Conservation (phyloP, 2,113 vertebrate genomes). For the Percopsis transmontana region DNA sequence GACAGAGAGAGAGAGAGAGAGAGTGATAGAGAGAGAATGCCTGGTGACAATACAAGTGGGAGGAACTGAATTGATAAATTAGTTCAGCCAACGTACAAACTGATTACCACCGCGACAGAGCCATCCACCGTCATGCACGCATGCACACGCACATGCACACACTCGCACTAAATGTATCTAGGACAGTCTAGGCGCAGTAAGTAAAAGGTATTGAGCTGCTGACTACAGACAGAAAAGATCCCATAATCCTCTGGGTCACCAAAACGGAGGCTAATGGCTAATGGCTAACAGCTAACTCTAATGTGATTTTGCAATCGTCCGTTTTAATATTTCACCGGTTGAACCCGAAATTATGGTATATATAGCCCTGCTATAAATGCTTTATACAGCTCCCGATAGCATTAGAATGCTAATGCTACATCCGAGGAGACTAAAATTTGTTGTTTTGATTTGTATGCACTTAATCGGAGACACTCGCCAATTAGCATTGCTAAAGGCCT, state of each 20-base stretch:
- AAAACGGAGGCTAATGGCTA: constrained; percentile 66
- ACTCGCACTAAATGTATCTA: constrained; percentile 61
- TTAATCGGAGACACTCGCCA: constrained; percentile 6
- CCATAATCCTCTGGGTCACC: constrained; percentile 69
- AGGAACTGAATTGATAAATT: constrained; percentile 78
- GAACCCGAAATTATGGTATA: constrained; percentile 51
- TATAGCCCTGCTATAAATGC: constrained; percentile 31
- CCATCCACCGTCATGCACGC: constrained; percentile 37
- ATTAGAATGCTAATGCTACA: constrained; percentile 8
- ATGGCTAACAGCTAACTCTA: constrained; percentile 68
- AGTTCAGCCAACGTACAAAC: constrained; percentile 74
- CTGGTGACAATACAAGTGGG: constrained; percentile 71
- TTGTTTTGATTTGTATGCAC: neutral
- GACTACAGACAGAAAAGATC: constrained; percentile 74
- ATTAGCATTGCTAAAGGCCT: constrained; percentile 33
- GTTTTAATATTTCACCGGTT: constrained; percentile 63
- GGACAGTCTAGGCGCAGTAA: constrained; percentile 71
- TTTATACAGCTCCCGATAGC: neutral
- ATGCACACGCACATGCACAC: constrained; percentile 30
- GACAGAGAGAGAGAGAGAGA: constrained; percentile 4
- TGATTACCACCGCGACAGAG: constrained; percentile 71
- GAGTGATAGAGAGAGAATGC: constrained; percentile 48
- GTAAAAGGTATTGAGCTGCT: constrained; percentile 78
- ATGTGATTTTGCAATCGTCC: constrained; percentile 72
- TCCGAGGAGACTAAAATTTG: constrained; percentile 5